Conservation (phyloP, 1,140 invertebrate species). For the Adelges cooleyi region DNA sequence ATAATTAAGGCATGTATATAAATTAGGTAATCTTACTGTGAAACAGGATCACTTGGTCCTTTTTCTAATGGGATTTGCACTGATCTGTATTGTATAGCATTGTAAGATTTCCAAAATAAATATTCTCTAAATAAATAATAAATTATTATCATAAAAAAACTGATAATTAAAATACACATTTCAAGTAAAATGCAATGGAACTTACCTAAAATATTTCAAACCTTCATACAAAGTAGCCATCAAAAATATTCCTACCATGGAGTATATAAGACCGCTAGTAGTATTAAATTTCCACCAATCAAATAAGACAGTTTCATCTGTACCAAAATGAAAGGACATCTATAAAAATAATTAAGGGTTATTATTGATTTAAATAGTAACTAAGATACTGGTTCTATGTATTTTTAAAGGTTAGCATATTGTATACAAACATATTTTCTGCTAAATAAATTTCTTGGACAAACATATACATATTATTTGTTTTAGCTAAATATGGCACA, state of each 20-base stretch:
- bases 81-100: constrained; percentile 52
- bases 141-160: constrained; percentile 12
- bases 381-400: no score
- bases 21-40: constrained; percentile 35
- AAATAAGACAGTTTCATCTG: constrained; percentile 62
- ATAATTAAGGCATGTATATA: no score
- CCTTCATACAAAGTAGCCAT: constrained; percentile 80
- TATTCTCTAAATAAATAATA: constrained; percentile 53
- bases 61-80: constrained; percentile 60
- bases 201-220: constrained; percentile 69
- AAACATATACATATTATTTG: no score
- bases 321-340: constrained; percentile 71
- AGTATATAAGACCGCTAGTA: constrained; percentile 62
- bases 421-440: no score
- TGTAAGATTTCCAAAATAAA: constrained; percentile 71
- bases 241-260: constrained; percentile 73
- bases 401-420: no score
- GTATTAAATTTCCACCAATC: constrained; percentile 61
- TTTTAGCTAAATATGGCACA: no score
- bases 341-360: neutral
- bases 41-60: constrained; percentile 41
- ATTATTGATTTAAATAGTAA: no score
- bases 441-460: no score
- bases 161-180: neutral
- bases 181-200: neutral